Base-by-base conservation (phyloP, 2,113 vertebrate genomes). In the Anhinga rufa region DNA sequence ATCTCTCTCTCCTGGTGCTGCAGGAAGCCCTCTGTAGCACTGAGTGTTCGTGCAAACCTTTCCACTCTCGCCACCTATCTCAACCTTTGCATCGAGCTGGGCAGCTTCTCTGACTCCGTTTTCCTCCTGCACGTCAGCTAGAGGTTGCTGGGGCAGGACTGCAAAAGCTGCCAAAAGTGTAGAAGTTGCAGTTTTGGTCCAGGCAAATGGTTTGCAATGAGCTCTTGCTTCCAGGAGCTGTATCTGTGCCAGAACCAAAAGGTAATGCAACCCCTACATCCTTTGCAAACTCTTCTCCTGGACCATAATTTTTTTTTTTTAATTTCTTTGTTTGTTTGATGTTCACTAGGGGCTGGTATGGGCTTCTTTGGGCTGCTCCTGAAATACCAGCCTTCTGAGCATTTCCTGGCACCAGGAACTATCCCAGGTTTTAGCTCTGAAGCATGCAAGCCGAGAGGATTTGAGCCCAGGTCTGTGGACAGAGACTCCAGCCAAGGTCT, bases 31-130 rank as follows among this genome's bases (percentile, higher is more conserved):
- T 29, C 18, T 26, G 3, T 34, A 38, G 11, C 26, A 40, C 17
- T 9, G 15, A 26, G 12, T 8, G 10, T 60, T 34, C 38, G 48
- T 32, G 42, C 42, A 9, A 49, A 32, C 31, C 57, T 36, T 9
- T 10, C 14, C 20, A 5, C 15, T 28, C 40, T 26, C 4, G 1
- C 42, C 22, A 10, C 10, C 13, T 31, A 7, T 20, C 70, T 49
- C 1, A 0, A 14, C 9, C 21, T 75, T 48, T 20, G 12, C 82
- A 16, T 1, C 2, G 26, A 40, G 44, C 12, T 1, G 1, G 36
- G 28, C 13, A 85, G 46, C 19, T 29, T 29, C 22, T n/a, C 34
- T n/a, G 34, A n/a, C 17, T 21, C 44, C 0, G 0, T 46, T 51
- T 25, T 25, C 32, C 38, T 40, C 38, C 38, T 40, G 38, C 38